A percentile compares a stretch with the other conserved stretches of the same genome.
Conservation (phyloP, 2,888 invertebrate genomes). For the Amblyjoppa proteus region DNA sequence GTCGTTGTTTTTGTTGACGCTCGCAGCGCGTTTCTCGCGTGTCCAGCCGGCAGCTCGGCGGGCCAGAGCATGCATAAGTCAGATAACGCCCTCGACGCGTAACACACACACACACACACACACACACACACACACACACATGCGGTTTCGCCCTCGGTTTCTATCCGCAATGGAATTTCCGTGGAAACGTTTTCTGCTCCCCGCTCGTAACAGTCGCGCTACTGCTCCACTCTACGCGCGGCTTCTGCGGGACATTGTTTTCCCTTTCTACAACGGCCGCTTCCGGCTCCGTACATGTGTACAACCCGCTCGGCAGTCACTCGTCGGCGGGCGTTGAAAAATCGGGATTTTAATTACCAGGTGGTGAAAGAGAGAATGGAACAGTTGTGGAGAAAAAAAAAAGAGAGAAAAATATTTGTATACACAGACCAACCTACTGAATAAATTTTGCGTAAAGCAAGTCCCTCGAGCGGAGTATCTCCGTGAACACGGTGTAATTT, state of each 20-base stretch:
- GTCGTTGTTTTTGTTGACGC: constrained; percentile 46
- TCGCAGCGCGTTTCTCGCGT: constrained; percentile 47
- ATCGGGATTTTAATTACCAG: constrained; percentile 40
- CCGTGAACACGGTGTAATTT: neutral
- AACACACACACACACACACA: neutral
- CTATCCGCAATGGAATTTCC: constrained; percentile 34
- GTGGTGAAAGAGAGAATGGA: constrained; percentile 1
- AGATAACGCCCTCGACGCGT: constrained; percentile 63
- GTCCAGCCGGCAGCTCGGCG: constrained; percentile 70
- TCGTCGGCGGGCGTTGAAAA: constrained; percentile 12
- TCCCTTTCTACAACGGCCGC: neutral
- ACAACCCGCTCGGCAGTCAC: neutral
- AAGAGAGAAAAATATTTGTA: neutral
- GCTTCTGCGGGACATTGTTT: constrained; percentile 39
- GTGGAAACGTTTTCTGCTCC: constrained; percentile 29
- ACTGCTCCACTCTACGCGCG: neutral
- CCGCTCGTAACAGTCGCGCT: constrained; percentile 19
- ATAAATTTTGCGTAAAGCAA: constrained; percentile 11
- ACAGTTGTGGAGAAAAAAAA: constrained; percentile 11
- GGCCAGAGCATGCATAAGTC: constrained; percentile 78
- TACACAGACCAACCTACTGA: neutral
- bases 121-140: neutral
- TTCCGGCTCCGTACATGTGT: constrained; percentile 5
- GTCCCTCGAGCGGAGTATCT: neutral
- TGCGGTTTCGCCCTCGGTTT: constrained; percentile 10